phyloP scores from a whole-genome alignment of 2,113 vertebrate genomes.

The Oxyura jamaicensis region DNA sequence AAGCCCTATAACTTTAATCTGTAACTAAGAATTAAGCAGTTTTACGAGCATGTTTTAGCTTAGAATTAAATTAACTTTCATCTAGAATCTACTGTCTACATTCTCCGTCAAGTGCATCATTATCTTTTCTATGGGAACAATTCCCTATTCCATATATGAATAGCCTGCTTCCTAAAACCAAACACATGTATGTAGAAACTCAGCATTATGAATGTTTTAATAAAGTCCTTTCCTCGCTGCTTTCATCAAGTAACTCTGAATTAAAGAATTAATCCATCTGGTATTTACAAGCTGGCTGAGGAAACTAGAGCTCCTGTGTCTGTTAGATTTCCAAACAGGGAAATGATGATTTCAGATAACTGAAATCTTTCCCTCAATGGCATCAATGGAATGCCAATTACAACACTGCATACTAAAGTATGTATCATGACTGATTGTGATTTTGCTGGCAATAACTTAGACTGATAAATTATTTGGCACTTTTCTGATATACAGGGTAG shows the following conservation, averaged over 20 bases:
- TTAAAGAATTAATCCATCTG: neutral
- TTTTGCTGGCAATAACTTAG: neutral
- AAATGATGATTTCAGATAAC: neutral
- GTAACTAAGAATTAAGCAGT: neutral
- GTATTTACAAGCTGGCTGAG: neutral
- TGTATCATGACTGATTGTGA: neutral
- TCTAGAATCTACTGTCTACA: neutral
- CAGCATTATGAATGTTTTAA: neutral
- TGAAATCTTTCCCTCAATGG: neutral
- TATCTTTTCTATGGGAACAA: neutral
- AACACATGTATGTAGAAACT: neutral
- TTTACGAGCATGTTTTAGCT: neutral
- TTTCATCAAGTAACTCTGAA: neutral
- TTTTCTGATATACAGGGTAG: neutral
- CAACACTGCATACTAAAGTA: neutral
- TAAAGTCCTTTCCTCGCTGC: neutral
- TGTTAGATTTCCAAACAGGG: neutral
- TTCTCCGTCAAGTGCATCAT: neutral
- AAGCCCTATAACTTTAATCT: neutral
- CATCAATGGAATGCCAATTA: neutral
- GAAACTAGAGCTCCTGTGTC: neutral
- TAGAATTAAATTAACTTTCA: neutral
- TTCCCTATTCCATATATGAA: neutral
- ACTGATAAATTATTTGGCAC: neutral
- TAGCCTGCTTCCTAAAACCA: neutral